Percentiles rank a stretch among this genome's conserved stretches.
phyloP scores from a whole-genome alignment of 2,888 invertebrate species.

The Cyclophora punctaria region DNA sequence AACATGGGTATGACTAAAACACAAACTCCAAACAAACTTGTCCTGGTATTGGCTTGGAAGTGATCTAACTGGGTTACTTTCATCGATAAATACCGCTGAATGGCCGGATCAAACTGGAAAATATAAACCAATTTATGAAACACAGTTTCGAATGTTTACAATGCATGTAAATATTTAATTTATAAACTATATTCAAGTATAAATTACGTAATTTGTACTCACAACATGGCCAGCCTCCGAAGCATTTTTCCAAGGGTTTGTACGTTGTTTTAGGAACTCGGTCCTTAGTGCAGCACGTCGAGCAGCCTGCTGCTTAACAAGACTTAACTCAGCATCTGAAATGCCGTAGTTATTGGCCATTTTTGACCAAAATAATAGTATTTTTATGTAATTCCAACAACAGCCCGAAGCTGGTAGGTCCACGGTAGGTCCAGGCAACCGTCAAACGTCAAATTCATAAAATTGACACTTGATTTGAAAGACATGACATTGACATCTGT shows the following conservation, averaged over 20 bases:
- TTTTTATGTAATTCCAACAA: too few relatives aligned
- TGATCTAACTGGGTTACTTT: slow-evolving; percentile 77
- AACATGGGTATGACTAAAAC: slow-evolving; percentile 74
- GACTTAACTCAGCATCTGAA: slow-evolving; percentile 61
- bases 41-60: slow-evolving; percentile 79
- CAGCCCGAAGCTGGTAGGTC: too few relatives aligned
- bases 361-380: slow-evolving; percentile 3
- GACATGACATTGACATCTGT: too few relatives aligned
- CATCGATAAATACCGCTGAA: slow-evolving; percentile 84
- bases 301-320: slow-evolving; percentile 76
- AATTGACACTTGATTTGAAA: too few relatives aligned
- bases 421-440: too few relatives aligned
- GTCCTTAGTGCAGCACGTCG: slow-evolving; percentile 76
- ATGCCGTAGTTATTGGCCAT: slow-evolving; percentile 73
- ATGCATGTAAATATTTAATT: slow-evolving; percentile 1
- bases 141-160: background rate
- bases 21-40: slow-evolving; percentile 66
- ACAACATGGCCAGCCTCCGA: slow-evolving; percentile 82
- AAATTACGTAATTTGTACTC: slow-evolving; percentile 73
- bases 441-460: too few relatives aligned
- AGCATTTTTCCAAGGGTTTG: slow-evolving; percentile 83
- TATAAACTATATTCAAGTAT: slow-evolving; percentile 3
- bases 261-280: slow-evolving; percentile 81
- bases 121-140: slow-evolving; percentile 9
- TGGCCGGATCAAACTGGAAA: slow-evolving; percentile 86